Conservation (phyloP, 2,797 vertebrate genomes). For the Acrossocheilus fasciatus region DNA sequence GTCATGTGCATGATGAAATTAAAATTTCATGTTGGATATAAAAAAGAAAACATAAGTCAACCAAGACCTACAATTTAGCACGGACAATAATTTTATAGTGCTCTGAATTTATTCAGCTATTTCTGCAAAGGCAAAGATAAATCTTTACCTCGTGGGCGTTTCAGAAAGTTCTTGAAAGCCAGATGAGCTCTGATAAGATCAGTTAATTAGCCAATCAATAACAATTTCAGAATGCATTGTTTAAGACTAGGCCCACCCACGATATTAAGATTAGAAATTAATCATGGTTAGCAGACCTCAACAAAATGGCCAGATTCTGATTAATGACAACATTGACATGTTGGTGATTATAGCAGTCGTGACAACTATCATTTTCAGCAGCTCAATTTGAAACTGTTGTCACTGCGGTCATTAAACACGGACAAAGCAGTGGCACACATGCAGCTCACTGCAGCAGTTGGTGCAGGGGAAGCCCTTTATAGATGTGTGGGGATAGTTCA, state of each 20-base stretch:
- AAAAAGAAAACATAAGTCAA: background rate
- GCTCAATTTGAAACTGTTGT: conserved; percentile 18
- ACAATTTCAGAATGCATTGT: conserved; percentile 8
- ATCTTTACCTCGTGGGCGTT: background rate
- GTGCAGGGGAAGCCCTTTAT: conserved; percentile 19
- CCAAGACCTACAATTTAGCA: background rate
- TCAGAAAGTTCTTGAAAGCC: background rate
- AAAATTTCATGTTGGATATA: background rate
- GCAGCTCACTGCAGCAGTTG: conserved; percentile 15
- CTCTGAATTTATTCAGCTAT: background rate
- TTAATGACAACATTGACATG: background rate
- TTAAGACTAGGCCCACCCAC: conserved; percentile 10
- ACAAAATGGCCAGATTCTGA: conserved; percentile 7
- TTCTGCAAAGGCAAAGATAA: background rate
- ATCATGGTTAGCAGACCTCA: background rate
- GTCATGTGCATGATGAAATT: background rate
- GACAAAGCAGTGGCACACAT: conserved; percentile 17
- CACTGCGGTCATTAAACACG: conserved; percentile 17
- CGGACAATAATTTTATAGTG: background rate
- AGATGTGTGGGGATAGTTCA: conserved; percentile 1
- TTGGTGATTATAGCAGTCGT: conserved; percentile 6
- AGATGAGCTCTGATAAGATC: background rate
- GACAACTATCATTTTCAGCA: conserved; percentile 10
- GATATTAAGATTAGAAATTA: conserved; percentile 18
- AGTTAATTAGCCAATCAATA: background rate